Conservation (phyloP, 2,888 invertebrate genomes). For the Dorcus hopei region DNA sequence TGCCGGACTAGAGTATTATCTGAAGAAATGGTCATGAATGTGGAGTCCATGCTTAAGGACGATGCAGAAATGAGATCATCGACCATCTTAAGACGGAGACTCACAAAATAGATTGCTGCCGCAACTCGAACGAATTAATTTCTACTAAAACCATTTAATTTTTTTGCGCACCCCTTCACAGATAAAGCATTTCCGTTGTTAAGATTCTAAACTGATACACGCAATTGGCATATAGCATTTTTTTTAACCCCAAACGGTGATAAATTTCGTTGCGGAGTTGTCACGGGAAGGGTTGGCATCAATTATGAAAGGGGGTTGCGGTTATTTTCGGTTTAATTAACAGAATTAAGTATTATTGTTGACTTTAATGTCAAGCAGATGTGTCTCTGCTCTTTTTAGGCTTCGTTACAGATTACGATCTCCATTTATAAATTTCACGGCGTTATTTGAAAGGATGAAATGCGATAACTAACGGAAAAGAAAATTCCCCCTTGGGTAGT, state of each 20-base stretch:
- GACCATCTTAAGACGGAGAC: slow-evolving; percentile 5
- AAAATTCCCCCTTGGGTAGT: no score
- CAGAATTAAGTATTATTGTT: slow-evolving; percentile 36
- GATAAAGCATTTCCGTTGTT: no score
- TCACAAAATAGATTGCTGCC: no score
- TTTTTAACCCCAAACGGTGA: slow-evolving; percentile 39
- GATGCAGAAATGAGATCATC: slow-evolving; percentile 20
- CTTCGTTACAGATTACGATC: slow-evolving; percentile 8
- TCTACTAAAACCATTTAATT: no score
- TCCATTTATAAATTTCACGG: slow-evolving; percentile 13
- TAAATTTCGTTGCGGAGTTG: slow-evolving; percentile 33
- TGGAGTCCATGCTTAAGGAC: slow-evolving; percentile 9
- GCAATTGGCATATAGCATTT: slow-evolving; percentile 36
- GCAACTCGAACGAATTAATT: no score
- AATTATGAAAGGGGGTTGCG: slow-evolving; percentile 18
- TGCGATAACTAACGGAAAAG: slow-evolving; percentile 1
- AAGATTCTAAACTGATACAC: slow-evolving; percentile 31
- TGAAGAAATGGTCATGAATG: slow-evolving; percentile 22
- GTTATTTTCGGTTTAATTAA: slow-evolving; percentile 34
- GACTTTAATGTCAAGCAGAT: slow-evolving; percentile 22
- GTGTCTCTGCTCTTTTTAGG: slow-evolving; percentile 5
- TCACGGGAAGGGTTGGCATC: slow-evolving; percentile 21
- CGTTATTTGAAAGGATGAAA: slow-evolving; percentile 7
- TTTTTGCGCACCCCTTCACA: no score
- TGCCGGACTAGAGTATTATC: slow-evolving; percentile 25